phyloP scores from a whole-genome alignment of 2,888 invertebrate species.

The Drosophila meridionalis region DNA sequence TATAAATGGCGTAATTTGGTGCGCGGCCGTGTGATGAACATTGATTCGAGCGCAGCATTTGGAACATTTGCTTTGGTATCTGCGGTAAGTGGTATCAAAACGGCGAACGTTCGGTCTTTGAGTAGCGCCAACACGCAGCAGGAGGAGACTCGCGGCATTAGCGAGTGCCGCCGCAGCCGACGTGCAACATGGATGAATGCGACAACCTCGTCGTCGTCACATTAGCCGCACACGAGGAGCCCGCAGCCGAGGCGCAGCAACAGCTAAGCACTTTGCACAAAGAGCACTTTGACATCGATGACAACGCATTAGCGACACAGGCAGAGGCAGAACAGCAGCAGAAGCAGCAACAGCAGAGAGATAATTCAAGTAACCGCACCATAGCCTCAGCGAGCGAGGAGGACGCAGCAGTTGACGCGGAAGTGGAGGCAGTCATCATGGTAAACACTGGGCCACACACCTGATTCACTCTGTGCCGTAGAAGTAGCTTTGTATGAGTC shows the following conservation, averaged over 20 bases:
- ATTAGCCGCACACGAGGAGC: conserved; percentile 82
- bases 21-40: conserved; percentile 64
- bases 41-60: conserved; percentile 35
- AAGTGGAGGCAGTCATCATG: conserved; percentile 76
- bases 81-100: conserved; percentile 41
- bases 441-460: conserved; percentile 45
- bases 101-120: conserved; percentile 56
- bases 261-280: conserved; percentile 37
- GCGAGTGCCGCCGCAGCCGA: conserved; percentile 78
- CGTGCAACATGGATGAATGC: conserved; percentile 85
- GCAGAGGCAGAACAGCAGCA: conserved; percentile 2
- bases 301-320: conserved; percentile 36
- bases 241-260: conserved; percentile 37
- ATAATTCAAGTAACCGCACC: not conserved
- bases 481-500: conserved; percentile 31
- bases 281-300: conserved; percentile 34
- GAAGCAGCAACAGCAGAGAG: conserved; percentile 1
- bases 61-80: conserved; percentile 10
- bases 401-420: conserved; percentile 72
- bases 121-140: conserved; percentile 37
- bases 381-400: conserved; percentile 36
- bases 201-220: conserved; percentile 85
- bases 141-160: conserved; percentile 70
- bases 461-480: conserved; percentile 12
- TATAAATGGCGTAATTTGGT: conserved; percentile 78